phyloP scores from a whole-genome alignment of 2,888 invertebrate genomes.

The Coecobrya sp. region DNA sequence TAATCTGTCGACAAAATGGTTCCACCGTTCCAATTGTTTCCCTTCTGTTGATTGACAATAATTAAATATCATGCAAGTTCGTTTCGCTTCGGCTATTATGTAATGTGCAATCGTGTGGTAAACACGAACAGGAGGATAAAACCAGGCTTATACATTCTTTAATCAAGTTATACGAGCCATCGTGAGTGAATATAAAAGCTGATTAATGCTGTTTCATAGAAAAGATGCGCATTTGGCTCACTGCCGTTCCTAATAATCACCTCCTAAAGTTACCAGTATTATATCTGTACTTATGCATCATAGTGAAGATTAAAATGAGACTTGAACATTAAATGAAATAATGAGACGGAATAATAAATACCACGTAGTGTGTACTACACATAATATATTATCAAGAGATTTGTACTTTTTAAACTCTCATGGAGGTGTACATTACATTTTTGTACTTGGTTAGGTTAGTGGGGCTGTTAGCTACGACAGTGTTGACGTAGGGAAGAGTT shows the following conservation, averaged over 20 bases:
- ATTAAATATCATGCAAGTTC: neutral
- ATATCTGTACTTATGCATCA: neutral
- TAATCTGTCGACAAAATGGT: no score
- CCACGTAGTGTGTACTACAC: neutral
- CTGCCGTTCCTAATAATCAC: neutral
- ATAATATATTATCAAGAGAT: conserved; percentile 27
- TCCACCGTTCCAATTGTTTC: no score
- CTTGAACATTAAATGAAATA: conserved; percentile 12
- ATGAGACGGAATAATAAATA: conserved; percentile 19
- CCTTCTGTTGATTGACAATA: neutral
- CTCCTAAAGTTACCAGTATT: conserved; percentile 19
- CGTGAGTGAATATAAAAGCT: neutral
- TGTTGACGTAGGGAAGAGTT: neutral
- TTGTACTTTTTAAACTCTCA: conserved; percentile 36
- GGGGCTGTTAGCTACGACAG: neutral
- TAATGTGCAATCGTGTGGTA: neutral
- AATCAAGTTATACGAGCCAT: conserved; percentile 15
- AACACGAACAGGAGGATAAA: neutral
- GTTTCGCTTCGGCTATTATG: neutral
- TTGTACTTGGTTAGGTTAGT: neutral
- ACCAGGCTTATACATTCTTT: conserved; percentile 19
- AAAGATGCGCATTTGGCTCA: neutral
- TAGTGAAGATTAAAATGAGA: conserved; percentile 7
- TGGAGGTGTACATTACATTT: neutral
- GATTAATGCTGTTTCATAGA: neutral